Evolutionary conservation across 2,888 invertebrate species (phyloP), one percentile per base, ranked within the genome.

Genomic region (Agrochola lychnidis): DNA sequence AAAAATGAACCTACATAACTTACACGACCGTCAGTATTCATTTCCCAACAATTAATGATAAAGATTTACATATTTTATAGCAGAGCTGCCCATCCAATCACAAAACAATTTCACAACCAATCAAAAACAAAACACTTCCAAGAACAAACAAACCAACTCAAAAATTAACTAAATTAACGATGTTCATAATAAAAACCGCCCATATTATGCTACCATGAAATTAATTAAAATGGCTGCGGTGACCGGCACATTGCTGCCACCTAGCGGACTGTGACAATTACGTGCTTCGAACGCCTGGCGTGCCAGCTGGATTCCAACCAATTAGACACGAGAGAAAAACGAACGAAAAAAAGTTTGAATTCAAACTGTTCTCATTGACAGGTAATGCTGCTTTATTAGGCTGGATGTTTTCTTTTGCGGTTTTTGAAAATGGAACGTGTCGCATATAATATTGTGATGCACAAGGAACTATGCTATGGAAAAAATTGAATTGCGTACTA

Each of bases 251-350:
- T 95, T 88, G 85, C 93, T 91, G 86, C 76, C 73, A 86, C 74
- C 86, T 87, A 90, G 71, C 85, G 90, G 85, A 91, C 87, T 94
- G 94, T 95, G 93, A 94, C 94, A 83, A 84, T 77, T 79, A 90
- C 92, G 90, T 90, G 90, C 81, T 89, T 89, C 42, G 87, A 79
- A 90, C 89, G 91, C 89, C 85, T 89, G 68, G 88, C 89, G 87
- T 91, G 86, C 91, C 90, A 83, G 79, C 80, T 85, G 87, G 85
- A 90, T 90, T 86, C 90, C 89, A 78, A 81, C 76, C 83, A 85
- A 89, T 89, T 87, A 86, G 87, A 87, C 70, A 80, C 88, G 85
- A 87, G 79, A 79, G 70, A 81, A 81, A 86, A 83, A 85, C 72
- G 45, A 76, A 69, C 14, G 45, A 82, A 76, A 79, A 74, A 78